Evolutionary conservation across 2,888 invertebrate genomes (phyloP), one percentile per base, ranked within the genome.

Genomic region (Geotrupes spiniger): DNA sequence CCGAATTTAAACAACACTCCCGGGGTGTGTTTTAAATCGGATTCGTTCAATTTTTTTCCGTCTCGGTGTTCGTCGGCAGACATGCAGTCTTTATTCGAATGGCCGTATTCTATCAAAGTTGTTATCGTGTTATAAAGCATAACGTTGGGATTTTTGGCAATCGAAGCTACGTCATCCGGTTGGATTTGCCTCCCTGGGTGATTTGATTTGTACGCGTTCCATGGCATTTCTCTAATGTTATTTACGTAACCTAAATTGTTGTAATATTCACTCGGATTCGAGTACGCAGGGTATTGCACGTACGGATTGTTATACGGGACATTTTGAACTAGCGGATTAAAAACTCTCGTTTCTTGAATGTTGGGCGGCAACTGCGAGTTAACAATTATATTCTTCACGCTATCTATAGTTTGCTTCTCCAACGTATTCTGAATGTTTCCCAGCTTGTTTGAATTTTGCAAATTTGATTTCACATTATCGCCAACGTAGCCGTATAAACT

Each of bases 361-460:
- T 51, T 42, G 4, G 51, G 46, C 3, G 41, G 46, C 27, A 45
- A 28, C 11, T 51, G 51, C 6, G 48, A 52, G 10, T 48, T 48
- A 6, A 42, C 10, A 28, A 69, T 56, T 16, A 70, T 66, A 44
- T 63, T 64, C 54, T 63, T 67, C n/a, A 69, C 56, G 36, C 67
- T 68, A 40, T 66, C 59, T 10, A 69, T 46, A 10, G 68, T 66
- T 53, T 67, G 63, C 36, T 62, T 62, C 47, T 66, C 65, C 4
- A 66, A 44, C 41, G 25, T 40, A 39, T 48, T 43, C 14, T 31
- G 29, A 11, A 33, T 14, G 33, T 12, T n/a, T n/a, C n/a, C n/a
- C n/a, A n/a, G n/a, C n/a, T n/a, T n/a, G n/a, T 21, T 21, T 21
- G 6, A 3, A 21, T 6, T 21, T 50, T 50, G 33, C 51, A 57